These are phyloP conservation scores for Seriola rivoliana DNA, from an alignment of 2,113 vertebrate genomes.

Conservation along the genomic window DNA sequence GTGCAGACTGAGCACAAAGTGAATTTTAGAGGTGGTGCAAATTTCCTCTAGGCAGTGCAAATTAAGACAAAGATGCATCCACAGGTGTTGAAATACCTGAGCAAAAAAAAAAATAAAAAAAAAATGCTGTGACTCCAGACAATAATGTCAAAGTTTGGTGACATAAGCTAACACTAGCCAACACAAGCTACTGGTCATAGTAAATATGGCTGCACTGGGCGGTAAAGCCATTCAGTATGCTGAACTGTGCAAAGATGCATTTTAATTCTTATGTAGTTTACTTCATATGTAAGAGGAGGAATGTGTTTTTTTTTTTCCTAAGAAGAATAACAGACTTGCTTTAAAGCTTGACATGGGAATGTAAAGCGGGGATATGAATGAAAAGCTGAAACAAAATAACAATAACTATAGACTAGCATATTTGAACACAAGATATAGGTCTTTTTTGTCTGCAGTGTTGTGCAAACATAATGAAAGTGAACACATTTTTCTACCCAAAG, in stretches of 20 bases:
- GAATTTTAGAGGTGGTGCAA: not conserved
- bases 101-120: not conserved
- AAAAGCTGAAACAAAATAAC: not conserved
- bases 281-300: not conserved
- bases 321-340: not conserved
- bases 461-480: not conserved
- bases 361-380: not conserved
- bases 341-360: not conserved
- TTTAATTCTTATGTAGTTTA: not conserved
- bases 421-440: not conserved
- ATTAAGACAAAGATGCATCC: not conserved
- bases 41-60: not conserved
- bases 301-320: not conserved
- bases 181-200: not conserved
- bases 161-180: not conserved
- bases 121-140: no score
- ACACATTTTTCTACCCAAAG: slow-evolving; percentile 28
- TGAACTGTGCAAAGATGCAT: no score
- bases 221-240: not conserved
- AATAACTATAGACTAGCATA: not conserved
- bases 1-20: not conserved
- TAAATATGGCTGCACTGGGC: not conserved
- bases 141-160: not conserved
- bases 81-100: not conserved
- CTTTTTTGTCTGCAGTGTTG: slow-evolving; percentile 2